These are phyloP conservation scores for Choristoneura fumiferana DNA, from an alignment of 1,140 invertebrate species.

Conservation along the genomic window DNA sequence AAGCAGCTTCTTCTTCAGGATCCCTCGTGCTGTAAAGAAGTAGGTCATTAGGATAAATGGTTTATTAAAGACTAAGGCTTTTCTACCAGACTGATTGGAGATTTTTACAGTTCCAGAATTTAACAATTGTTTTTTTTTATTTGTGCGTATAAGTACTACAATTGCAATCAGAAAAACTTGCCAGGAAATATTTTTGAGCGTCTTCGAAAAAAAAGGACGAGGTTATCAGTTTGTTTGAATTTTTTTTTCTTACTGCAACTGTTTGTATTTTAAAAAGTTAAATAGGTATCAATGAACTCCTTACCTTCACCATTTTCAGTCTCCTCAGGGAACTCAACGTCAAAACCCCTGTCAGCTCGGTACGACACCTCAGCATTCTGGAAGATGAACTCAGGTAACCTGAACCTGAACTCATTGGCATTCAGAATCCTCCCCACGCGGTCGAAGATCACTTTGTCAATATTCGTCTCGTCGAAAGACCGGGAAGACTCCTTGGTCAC, in stretches of 20 bases:
- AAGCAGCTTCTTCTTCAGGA: constrained; percentile 89
- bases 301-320: constrained; percentile 72
- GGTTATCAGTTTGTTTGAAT: too few relatives aligned
- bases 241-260: too few relatives aligned
- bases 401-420: constrained; percentile 84
- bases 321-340: constrained; percentile 78
- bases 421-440: constrained; percentile 84
- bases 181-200: too few relatives aligned
- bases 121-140: too few relatives aligned
- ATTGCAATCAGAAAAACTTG: too few relatives aligned
- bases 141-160: too few relatives aligned
- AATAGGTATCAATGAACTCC: not conserved
- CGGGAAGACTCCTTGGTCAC: constrained; percentile 80
- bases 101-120: too few relatives aligned
- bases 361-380: constrained; percentile 83
- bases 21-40: constrained; percentile 78
- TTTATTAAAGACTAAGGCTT: too few relatives aligned
- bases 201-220: too few relatives aligned
- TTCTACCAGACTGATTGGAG: too few relatives aligned
- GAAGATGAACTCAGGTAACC: constrained; percentile 86
- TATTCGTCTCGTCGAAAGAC: constrained; percentile 79
- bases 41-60: too few relatives aligned
- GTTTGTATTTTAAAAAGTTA: too few relatives aligned
- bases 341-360: constrained; percentile 83
- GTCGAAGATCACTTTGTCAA: constrained; percentile 87